Evolutionary conservation across 2,113 vertebrate genomes (phyloP).

Genomic region (Melanostigma gelatinosum): DNA sequence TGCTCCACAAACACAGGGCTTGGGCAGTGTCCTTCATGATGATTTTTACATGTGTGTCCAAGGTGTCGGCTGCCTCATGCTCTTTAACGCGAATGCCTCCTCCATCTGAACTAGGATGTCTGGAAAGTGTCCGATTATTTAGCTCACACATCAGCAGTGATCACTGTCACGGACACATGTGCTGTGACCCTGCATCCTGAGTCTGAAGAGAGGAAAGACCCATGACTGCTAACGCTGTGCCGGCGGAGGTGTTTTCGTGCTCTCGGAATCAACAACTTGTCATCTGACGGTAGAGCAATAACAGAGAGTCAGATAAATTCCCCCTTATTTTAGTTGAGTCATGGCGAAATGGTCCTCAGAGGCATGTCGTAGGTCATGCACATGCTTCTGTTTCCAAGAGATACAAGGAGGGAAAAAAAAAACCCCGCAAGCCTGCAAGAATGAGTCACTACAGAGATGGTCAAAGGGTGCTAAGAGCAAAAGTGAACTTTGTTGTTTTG

Average conservation of each 20-base stretch:
- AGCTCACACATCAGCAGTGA: constrained; percentile 41
- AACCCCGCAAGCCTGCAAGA: neutral
- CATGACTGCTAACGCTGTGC: constrained; percentile 27
- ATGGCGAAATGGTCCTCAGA: constrained; percentile 30
- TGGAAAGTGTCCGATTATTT: constrained; percentile 66
- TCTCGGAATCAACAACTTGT: constrained; percentile 60
- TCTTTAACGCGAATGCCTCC: constrained; percentile 9
- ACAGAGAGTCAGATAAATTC: constrained; percentile 50
- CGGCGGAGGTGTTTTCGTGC: constrained; percentile 24
- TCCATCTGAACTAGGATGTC: constrained; percentile 54
- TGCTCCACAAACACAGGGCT: neutral
- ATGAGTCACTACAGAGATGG: constrained; percentile 44
- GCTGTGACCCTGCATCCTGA: constrained; percentile 70
- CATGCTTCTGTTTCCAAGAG: constrained; percentile 34
- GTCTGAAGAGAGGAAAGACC: constrained; percentile 51
- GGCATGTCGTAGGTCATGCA: constrained; percentile 23
- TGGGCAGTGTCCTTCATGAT: neutral
- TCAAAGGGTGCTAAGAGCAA: constrained; percentile 9
- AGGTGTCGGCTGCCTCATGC: constrained; percentile 10
- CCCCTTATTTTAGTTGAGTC: constrained; percentile 44
- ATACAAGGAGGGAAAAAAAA: neutral
- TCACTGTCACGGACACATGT: constrained; percentile 41
- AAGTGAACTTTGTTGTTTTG: constrained; percentile 29
- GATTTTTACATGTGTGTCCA: constrained; percentile 16
- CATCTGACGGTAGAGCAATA: constrained; percentile 55